Evolutionary conservation across 2,888 invertebrate species (phyloP).

Genomic region (Perizoma flavofasciatum): DNA sequence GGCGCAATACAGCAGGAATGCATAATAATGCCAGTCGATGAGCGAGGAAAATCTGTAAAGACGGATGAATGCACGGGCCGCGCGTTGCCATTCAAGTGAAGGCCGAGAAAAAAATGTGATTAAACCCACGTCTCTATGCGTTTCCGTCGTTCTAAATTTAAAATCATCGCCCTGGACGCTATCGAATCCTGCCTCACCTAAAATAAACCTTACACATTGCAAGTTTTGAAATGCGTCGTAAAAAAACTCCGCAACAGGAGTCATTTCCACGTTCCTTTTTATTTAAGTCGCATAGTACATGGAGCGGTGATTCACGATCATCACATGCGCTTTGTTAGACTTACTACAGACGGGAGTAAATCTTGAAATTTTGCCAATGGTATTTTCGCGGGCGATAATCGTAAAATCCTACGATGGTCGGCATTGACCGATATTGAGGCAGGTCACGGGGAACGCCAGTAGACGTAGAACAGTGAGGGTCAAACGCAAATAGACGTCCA

Average conservation of each 20-base stretch:
- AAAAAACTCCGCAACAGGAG: constrained; percentile 59
- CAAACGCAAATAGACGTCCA: constrained; percentile 36
- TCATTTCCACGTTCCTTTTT: constrained; percentile 51
- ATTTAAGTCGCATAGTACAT: constrained; percentile 27
- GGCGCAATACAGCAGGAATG: constrained; percentile 44
- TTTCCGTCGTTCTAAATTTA: constrained; percentile 81
- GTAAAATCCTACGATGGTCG: constrained; percentile 72
- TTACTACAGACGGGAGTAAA: constrained; percentile 76
- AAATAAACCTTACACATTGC: constrained; percentile 52
- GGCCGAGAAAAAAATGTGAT: constrained; percentile 64
- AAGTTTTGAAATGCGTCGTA: constrained; percentile 50
- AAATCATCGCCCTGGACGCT: constrained; percentile 54
- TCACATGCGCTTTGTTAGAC: constrained; percentile 65
- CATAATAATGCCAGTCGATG: constrained; percentile 54
- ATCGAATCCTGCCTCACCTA: constrained; percentile 36
- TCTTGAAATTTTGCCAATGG: constrained; percentile 82
- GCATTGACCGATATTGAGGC: constrained; percentile 76
- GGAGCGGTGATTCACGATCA: constrained; percentile 61
- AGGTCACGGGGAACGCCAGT: constrained; percentile 61
- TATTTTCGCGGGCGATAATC: constrained; percentile 75
- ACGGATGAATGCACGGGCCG: constrained; percentile 53
- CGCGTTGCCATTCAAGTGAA: constrained; percentile 77
- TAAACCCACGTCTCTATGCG: constrained; percentile 45
- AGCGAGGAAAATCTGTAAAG: constrained; percentile 44
- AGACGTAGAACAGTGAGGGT: constrained; percentile 50